Conservation (phyloP, 2,797 vertebrate species). For the Anas capensis region DNA sequence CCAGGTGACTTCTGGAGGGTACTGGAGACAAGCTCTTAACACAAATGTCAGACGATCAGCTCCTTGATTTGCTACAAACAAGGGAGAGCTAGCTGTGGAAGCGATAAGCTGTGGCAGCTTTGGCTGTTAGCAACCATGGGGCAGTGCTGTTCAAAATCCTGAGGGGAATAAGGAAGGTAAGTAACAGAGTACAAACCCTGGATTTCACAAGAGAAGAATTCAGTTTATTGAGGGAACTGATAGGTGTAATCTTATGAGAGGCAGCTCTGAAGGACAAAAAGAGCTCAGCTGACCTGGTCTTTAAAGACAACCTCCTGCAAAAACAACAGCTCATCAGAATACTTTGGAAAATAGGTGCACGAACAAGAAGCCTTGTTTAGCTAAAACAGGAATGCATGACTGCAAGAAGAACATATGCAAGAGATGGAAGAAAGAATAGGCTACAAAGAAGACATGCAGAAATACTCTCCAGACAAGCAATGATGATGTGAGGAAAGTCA, state of each 20-base stretch:
- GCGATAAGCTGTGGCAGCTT: not conserved
- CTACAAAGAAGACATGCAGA: not conserved
- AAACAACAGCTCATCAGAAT: not conserved
- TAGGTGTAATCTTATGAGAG: not conserved
- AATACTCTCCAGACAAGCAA: not conserved
- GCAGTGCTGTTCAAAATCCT: not conserved
- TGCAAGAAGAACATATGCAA: not conserved
- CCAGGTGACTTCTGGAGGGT: not conserved
- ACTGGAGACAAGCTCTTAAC: not conserved
- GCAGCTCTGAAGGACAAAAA: not conserved
- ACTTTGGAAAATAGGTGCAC: not conserved
- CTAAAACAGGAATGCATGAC: not conserved
- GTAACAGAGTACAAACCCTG: not conserved
- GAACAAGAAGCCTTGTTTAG: not conserved
- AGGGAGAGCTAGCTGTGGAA: not conserved
- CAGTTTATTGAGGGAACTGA: not conserved
- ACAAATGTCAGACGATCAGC: not conserved
- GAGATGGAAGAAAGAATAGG: not conserved
- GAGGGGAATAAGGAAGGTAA: not conserved
- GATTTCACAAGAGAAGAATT: not conserved
- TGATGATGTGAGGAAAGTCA: not conserved
- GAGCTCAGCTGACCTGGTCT: not conserved
- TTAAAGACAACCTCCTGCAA: not conserved
- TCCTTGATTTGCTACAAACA: not conserved
- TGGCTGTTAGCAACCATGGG: not conserved